Evolutionary conservation across 2,113 vertebrate species (phyloP).

Genomic region (Corythaeola cristata): DNA sequence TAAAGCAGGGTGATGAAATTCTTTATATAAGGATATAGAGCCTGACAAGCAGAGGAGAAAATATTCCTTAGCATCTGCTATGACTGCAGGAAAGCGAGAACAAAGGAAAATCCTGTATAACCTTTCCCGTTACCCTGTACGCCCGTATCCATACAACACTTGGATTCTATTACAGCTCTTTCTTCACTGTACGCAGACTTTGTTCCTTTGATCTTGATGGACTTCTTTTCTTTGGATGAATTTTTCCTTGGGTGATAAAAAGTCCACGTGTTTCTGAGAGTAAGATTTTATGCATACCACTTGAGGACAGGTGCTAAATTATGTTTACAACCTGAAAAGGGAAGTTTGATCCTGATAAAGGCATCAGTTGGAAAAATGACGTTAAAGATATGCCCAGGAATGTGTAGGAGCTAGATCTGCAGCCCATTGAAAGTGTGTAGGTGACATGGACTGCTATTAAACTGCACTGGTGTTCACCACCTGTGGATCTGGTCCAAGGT

Average conservation of each 20-base stretch:
- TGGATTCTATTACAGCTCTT: neutral
- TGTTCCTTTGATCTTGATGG: neutral
- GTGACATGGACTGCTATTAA: neutral
- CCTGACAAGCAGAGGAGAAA: neutral
- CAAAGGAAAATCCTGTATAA: neutral
- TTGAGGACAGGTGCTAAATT: neutral
- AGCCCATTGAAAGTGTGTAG: neutral
- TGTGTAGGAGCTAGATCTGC: neutral
- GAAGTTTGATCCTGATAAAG: neutral
- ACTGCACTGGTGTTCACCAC: neutral
- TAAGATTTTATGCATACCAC: neutral
- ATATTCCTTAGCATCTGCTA: neutral
- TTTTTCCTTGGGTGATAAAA: neutral
- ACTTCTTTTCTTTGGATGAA: neutral
- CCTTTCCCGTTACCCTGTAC: neutral
- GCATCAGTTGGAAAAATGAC: neutral
- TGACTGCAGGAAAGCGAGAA: neutral
- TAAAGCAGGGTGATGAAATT: neutral
- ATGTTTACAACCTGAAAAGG: neutral
- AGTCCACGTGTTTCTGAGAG: neutral
- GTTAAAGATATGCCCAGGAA: neutral
- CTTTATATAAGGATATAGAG: neutral
- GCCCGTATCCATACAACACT: neutral
- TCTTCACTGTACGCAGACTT: neutral
- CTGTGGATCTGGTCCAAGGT: neutral